Base-by-base conservation (phyloP, 2,113 vertebrate genomes). In the Centropristis striata region DNA sequence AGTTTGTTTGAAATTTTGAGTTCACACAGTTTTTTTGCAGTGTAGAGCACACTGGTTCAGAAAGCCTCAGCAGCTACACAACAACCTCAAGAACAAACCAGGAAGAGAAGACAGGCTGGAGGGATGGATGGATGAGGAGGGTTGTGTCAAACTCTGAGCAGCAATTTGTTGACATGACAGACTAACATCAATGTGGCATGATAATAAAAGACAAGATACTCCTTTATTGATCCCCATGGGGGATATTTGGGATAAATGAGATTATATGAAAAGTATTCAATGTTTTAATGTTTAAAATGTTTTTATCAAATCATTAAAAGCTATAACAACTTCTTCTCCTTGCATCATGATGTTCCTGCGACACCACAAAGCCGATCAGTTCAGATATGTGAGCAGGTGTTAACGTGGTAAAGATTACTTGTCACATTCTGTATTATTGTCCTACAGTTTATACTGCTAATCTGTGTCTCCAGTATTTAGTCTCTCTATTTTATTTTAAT, bases 321-420 rank as follows among this genome's bases (percentile, higher is more conserved):
- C 32, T 6, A 32, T 32, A 6, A 32, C 6, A 32, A 32, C 32
- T 32, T n/a, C n/a, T n/a, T n/a, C n/a, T n/a, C n/a, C n/a, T n/a
- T n/a, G n/a, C n/a, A n/a, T n/a, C n/a, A n/a, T 32, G 32, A 32
- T 32, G 32, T 32, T 32, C 51, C 5, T 70, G n/a, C 50, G 47
- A 47, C 46, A 53, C 73, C 72, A 71, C 78, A 77, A 21, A 39
- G 39, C 65, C 46, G 75, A 77, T 84, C 18, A 2, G 13, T 23
- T 79, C 21, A 74, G 81, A 88, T 86, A 70, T 82, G 4, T 7
- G 13, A 53, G 53, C 87, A 87, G 81, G 58, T 86, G 78, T 44
- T 9, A 32, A 39, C 16, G 21, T 1, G 15, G n/a, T 4, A 39
- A 37, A 65, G 13, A 53, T 4, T 7, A 58, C 25, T 14, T 15